Evolutionary conservation across 2,888 invertebrate genomes (phyloP).

Genomic region (Melinopterus prodromus): DNA sequence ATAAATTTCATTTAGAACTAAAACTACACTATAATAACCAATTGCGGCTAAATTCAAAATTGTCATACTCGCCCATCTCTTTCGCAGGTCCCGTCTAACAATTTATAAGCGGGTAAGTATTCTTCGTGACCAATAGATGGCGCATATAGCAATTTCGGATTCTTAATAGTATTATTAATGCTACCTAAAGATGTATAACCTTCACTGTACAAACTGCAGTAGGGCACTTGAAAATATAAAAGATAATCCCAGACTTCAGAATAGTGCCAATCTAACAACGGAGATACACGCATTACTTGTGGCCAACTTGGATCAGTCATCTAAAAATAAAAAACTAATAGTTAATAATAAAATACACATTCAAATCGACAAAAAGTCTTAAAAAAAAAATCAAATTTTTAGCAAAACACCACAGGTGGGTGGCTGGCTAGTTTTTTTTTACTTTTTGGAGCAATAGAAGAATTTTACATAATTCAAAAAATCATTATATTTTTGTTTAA

Average conservation of each 20-base stretch:
- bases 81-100: slow-evolving; percentile 69
- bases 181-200: slow-evolving; percentile 94
- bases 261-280: slow-evolving; percentile 92
- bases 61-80: slow-evolving; percentile 64
- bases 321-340: slow-evolving; percentile 57
- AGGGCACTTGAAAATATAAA: slow-evolving; percentile 79
- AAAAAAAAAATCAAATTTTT: too few relatives aligned
- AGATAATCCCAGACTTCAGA: slow-evolving; percentile 92
- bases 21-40: too few relatives aligned
- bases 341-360: neutral
- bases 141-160: slow-evolving; percentile 77
- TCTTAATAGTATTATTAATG: slow-evolving; percentile 79
- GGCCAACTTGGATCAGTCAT: slow-evolving; percentile 93
- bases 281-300: slow-evolving; percentile 84
- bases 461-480: too few relatives aligned
- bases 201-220: slow-evolving; percentile 88
- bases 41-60: neutral
- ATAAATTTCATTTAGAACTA: neutral
- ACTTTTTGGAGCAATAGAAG: too few relatives aligned
- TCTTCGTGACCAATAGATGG: slow-evolving; percentile 60
- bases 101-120: slow-evolving; percentile 79
- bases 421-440: too few relatives aligned
- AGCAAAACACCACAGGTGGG: too few relatives aligned
- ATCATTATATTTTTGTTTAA: too few relatives aligned
- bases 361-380: too few relatives aligned